Evolutionary conservation across 1,140 invertebrate species (phyloP).

Genomic region (Caerostris darwini): DNA sequence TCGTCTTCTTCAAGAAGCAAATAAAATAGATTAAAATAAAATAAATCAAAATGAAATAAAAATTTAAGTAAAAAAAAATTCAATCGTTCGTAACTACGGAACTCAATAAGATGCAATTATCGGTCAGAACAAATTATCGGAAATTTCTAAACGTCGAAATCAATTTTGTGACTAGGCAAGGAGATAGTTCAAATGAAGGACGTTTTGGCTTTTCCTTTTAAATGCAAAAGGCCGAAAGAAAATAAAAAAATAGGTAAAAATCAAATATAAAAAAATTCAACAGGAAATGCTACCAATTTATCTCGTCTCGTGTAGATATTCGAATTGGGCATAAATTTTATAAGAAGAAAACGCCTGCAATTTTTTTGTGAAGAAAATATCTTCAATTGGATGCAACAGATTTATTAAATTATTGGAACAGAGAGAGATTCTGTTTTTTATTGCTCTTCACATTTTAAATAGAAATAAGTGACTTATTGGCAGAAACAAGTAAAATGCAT

Average conservation of each 20-base stretch:
- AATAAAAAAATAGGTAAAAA: not conserved
- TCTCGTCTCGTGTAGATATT: not conserved
- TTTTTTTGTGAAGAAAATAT: not conserved
- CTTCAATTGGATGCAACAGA: no score
- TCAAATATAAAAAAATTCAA: not conserved
- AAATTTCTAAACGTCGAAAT: slow-evolving; percentile 54
- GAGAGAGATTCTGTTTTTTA: not conserved
- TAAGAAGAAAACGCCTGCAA: not conserved
- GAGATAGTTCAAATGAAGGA: not conserved
- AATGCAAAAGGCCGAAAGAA: slow-evolving; percentile 5
- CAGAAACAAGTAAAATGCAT: not conserved
- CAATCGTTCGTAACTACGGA: slow-evolving; percentile 10
- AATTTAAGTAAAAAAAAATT: slow-evolving; percentile 26
- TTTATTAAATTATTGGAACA: slow-evolving; percentile 6
- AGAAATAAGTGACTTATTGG: not conserved
- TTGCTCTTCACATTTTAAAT: not conserved
- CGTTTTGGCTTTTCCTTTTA: slow-evolving; percentile 15
- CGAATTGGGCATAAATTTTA: slow-evolving; percentile 38
- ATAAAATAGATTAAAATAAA: slow-evolving; percentile 16
- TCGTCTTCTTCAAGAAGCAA: not conserved
- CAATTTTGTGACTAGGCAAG: slow-evolving; percentile 24
- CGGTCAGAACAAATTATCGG: slow-evolving; percentile 57
- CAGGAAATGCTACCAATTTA: slow-evolving; percentile 19
- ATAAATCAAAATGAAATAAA: not conserved
- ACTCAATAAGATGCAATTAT: slow-evolving; percentile 67